A percentile compares a stretch with the other conserved stretches of the same genome.
These are phyloP conservation scores for Parus major DNA, from an alignment of 2,113 vertebrate species.

Conservation along the genomic window DNA sequence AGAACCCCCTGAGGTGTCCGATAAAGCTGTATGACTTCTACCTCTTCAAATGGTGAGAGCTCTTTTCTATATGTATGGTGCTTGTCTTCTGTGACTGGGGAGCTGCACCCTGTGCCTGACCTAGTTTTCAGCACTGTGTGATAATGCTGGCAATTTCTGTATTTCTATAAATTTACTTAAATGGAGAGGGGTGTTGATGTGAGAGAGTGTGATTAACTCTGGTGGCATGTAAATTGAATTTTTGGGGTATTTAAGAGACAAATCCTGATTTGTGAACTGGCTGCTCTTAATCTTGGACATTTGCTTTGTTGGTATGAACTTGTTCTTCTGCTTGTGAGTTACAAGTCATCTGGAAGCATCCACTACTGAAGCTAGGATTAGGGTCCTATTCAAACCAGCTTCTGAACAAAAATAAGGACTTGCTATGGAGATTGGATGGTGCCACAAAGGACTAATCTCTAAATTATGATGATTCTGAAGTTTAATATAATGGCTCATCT, in stretches of 20 bases:
- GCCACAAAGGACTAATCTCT: background rate
- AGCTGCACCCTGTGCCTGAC: background rate
- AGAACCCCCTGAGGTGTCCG: conserved; percentile 96
- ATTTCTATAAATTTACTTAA: background rate
- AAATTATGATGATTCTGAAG: background rate
- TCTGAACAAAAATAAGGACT: background rate
- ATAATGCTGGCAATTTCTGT: background rate
- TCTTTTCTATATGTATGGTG: background rate
- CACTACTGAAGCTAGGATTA: background rate
- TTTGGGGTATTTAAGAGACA: background rate
- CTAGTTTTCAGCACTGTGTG: background rate
- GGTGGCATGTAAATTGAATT: background rate
- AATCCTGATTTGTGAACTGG: conserved; percentile 29
- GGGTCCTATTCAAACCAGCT: background rate
- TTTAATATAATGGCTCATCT: background rate
- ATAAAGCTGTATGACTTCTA: conserved; percentile 99
- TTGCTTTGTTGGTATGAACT: background rate
- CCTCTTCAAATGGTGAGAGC: conserved; percentile 98
- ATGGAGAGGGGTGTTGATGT: background rate
- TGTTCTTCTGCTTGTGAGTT: background rate
- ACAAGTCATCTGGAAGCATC: background rate
- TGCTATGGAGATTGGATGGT: background rate
- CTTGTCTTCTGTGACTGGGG: background rate
- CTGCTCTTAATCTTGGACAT: background rate
- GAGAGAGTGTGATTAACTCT: background rate